A percentile compares a stretch with the other conserved stretches of the same genome.
Conservation (phyloP, 53 echinoderm and acorn worm genomes). For the Mesocentrotus franciscanus region DNA sequence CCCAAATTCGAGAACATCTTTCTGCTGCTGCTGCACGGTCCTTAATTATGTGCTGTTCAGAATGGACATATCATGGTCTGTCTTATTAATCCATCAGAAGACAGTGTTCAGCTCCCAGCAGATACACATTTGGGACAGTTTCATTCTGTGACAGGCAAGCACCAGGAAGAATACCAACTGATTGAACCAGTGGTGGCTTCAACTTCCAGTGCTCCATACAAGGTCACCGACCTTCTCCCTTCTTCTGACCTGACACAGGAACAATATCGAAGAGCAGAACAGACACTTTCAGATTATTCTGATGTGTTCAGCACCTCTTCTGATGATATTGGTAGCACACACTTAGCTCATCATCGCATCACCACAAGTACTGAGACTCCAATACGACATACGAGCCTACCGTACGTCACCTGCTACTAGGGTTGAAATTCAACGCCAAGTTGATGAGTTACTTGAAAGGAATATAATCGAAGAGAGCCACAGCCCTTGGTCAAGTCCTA, state of each 20-base stretch:
- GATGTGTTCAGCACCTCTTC: slow-evolving; percentile 32
- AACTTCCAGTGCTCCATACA: background rate
- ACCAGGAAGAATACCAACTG: background rate
- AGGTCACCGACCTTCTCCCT: background rate
- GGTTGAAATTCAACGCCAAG: slow-evolving; percentile 51
- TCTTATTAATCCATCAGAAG: background rate
- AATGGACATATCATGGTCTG: background rate
- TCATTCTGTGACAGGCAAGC: background rate
- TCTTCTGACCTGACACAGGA: background rate
- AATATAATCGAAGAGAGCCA: slow-evolving; percentile 63
- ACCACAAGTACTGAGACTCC: slow-evolving; percentile 16
- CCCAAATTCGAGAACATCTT: background rate
- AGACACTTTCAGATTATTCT: background rate
- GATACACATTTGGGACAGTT: background rate
- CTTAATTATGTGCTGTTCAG: background rate
- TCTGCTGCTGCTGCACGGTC: background rate
- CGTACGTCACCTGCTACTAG: slow-evolving; percentile 39
- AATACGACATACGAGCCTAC: slow-evolving; percentile 48
- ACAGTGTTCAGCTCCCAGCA: background rate
- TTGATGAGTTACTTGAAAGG: slow-evolving; percentile 40
- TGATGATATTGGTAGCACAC: slow-evolving; percentile 44
- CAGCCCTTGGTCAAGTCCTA: slow-evolving; percentile 64
- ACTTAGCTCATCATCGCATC: slow-evolving; percentile 36
- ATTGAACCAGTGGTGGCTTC: background rate
- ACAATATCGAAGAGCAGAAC: background rate